phyloP scores from a whole-genome alignment of 2,888 invertebrate species.

The Drosophila colorata region DNA sequence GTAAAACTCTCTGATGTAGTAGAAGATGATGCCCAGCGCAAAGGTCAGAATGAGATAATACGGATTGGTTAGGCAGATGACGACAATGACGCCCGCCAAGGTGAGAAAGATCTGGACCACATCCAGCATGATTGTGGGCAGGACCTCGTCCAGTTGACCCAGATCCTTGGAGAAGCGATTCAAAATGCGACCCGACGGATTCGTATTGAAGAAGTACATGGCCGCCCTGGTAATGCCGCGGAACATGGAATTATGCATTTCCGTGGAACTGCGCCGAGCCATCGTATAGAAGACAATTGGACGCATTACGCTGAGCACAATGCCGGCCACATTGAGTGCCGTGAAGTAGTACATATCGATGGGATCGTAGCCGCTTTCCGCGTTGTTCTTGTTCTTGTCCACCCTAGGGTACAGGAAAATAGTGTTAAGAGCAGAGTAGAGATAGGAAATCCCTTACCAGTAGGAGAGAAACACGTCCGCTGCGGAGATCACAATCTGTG shows the following conservation, averaged over 20 bases:
- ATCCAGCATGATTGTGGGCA: constrained; percentile 84
- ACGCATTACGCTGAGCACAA: constrained; percentile 82
- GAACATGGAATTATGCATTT: constrained; percentile 94
- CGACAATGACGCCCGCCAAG: constrained; percentile 91
- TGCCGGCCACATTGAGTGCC: constrained; percentile 84
- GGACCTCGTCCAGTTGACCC: constrained; percentile 86
- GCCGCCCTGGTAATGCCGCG: constrained; percentile 90
- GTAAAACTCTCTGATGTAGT: constrained; percentile 91
- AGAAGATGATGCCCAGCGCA: constrained; percentile 90
- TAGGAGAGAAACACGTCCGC: constrained; percentile 92
- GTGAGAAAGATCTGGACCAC: constrained; percentile 90
- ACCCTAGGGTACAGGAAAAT: constrained; percentile 52
- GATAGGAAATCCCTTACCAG: constrained; percentile 86
- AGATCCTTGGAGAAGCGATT: constrained; percentile 96
- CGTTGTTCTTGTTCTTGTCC: constrained; percentile 57
- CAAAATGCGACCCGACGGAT: constrained; percentile 92
- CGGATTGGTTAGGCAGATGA: constrained; percentile 91
- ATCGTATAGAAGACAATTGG: constrained; percentile 86
- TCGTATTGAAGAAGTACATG: constrained; percentile 94
- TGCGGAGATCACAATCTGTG: constrained; percentile 90
- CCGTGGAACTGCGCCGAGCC: constrained; percentile 90
- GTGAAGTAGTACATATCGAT: constrained; percentile 86
- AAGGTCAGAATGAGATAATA: constrained; percentile 90
- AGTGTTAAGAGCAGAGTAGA: background rate
- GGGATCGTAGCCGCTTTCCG: constrained; percentile 44